Evolutionary conservation across 92 coral and sea anemone species (phyloP).

Genomic region (Muricea muricata): DNA sequence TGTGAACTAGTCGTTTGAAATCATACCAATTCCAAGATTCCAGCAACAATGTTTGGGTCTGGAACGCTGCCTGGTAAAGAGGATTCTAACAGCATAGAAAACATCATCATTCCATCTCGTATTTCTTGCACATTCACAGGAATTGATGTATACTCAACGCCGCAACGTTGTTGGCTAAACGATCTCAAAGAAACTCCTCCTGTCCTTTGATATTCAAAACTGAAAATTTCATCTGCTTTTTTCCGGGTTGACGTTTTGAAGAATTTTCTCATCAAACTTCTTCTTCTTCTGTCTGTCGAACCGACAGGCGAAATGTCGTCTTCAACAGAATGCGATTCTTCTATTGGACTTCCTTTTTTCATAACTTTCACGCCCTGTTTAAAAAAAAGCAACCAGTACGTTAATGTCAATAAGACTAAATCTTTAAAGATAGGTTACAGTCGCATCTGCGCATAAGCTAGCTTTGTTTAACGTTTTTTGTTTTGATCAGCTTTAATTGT

Average conservation of each 20-base stretch:
- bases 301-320: slow-evolving; percentile 20
- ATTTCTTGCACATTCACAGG: slow-evolving; percentile 87
- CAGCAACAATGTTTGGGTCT: slow-evolving; percentile 94
- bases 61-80: slow-evolving; percentile 95
- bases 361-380: slow-evolving; percentile 11
- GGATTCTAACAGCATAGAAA: slow-evolving; percentile 81
- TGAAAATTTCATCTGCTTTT: slow-evolving; percentile 83
- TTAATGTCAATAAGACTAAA: background rate
- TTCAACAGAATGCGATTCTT: slow-evolving; percentile 30
- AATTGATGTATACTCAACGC: slow-evolving; percentile 77
- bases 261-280: slow-evolving; percentile 75
- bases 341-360: slow-evolving; percentile 21
- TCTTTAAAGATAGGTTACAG: no score
- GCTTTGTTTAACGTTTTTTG: no score
- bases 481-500: no score
- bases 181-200: background rate
- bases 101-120: slow-evolving; percentile 86
- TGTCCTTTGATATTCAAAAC: slow-evolving; percentile 16
- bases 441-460: no score
- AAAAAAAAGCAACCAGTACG: background rate
- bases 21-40: slow-evolving; percentile 97
- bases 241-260: slow-evolving; percentile 77
- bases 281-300: slow-evolving; percentile 37
- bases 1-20: background rate
- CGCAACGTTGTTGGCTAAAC: background rate